Evolutionary conservation across 2,113 vertebrate genomes (phyloP).

Genomic region (Sciurus niger): DNA sequence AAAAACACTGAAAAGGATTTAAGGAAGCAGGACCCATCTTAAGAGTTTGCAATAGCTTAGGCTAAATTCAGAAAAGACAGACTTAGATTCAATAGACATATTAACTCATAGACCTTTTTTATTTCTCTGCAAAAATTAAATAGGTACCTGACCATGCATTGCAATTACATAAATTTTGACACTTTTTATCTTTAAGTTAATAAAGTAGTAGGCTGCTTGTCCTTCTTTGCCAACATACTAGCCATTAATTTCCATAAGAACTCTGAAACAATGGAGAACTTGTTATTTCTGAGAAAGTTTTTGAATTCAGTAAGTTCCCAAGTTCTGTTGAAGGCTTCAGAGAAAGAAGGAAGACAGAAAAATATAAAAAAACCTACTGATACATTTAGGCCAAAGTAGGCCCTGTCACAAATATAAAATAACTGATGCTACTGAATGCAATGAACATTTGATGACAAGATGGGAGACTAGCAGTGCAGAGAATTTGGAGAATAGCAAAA

Average conservation of each 20-base stretch:
- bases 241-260: not conserved
- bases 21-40: not conserved
- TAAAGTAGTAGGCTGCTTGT: not conserved
- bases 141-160: not conserved
- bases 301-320: not conserved
- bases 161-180: not conserved
- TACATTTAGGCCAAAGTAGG: not conserved
- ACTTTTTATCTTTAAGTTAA: not conserved
- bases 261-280: not conserved
- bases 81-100: not conserved
- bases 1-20: not conserved
- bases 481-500: not conserved
- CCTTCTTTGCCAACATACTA: not conserved
- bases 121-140: constrained; percentile 22
- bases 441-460: not conserved
- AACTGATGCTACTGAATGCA: not conserved
- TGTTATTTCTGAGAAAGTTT: not conserved
- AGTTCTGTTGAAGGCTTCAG: not conserved
- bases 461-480: fast-evolving
- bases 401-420: constrained; percentile 15
- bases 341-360: not conserved
- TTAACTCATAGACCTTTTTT: not conserved
- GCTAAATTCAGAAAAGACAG: constrained; percentile 32
- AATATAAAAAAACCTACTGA: not conserved
- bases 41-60: not conserved